Base-by-base conservation (phyloP, 1,140 invertebrate genomes). In the Trichonephila clavipes region DNA sequence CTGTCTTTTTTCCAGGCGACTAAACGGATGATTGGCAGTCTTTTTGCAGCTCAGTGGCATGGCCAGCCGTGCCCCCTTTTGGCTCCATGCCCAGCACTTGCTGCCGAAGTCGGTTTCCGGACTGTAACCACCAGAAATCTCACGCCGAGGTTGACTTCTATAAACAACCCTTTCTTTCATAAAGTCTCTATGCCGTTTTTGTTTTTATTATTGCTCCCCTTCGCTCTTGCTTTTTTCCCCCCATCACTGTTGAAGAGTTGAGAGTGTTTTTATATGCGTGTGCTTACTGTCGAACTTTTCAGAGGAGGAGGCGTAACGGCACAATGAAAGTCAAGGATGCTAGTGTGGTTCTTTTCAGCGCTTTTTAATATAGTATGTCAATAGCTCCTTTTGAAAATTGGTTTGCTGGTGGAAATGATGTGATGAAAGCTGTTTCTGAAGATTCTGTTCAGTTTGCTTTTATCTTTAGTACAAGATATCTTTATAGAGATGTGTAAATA, bases 91-190 rank as follows among this genome's bases (percentile, higher is more conserved):
- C 92, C 66, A 88, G 88, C 92, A 93, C 92, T 93, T 93, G 92
- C 92, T 59, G 64, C 66, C 77, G 77, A 24, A 62, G 72, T 85
- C 91, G 69, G 85, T 93, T 92, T 88, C 61, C 92, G 61, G 85
- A 81, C 64, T 51, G 44, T 77, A 77, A 77, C 72, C 72, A 77
- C 77, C 64, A 44, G 64, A 92, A 81, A 86, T 92, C 91, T 92
- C 91, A 87, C 91, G 82, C 91, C 62, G 89, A 77, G 59, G 58
- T 69, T 85, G n/a, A 59, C 86, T 93, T 88, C 58, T 59, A 93
- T 88, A 93, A 93, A 93, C 92, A 93, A 93, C 86, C 92, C 92
- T 88, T 88, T 88, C 92, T 93, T 93, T 93, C n/a, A 92, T 66
- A 24, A 34, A 85, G 12, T n/a, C 19, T 28, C 16, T 10, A 7